Conservation (phyloP, 2,113 vertebrate genomes). For the Myanophis thanlyinensis region DNA sequence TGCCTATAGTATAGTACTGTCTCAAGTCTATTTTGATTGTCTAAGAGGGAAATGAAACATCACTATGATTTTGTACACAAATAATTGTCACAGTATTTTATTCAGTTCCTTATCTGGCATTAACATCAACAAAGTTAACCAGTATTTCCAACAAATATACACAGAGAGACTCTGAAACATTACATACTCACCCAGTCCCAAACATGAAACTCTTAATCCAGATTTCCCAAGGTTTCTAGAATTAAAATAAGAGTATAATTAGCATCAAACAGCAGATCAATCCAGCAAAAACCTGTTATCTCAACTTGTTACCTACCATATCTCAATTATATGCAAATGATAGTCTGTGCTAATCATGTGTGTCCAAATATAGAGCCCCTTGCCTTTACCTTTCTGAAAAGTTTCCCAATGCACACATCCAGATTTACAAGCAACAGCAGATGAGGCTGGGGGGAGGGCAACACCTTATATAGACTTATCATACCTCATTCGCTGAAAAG, state of each 20-base stretch:
- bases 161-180: background rate
- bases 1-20: background rate
- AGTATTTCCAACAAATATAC: background rate
- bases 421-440: background rate
- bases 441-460: background rate
- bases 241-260: conserved; percentile 49
- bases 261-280: background rate
- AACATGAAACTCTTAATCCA: conserved; percentile 90
- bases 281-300: background rate
- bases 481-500: background rate
- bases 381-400: background rate
- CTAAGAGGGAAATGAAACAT: background rate
- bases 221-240: conserved; percentile 95
- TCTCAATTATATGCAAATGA: background rate
- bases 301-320: background rate
- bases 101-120: background rate
- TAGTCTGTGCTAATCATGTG: background rate
- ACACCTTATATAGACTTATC: background rate
- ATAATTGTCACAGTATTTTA: background rate
- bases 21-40: background rate
- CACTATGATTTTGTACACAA: background rate
- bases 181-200: conserved; percentile 87
- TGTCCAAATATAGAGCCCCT: background rate
- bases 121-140: background rate
- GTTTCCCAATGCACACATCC: background rate